Evolutionary conservation across 2,113 vertebrate species (phyloP).

Genomic region (Acinonyx jubatus): DNA sequence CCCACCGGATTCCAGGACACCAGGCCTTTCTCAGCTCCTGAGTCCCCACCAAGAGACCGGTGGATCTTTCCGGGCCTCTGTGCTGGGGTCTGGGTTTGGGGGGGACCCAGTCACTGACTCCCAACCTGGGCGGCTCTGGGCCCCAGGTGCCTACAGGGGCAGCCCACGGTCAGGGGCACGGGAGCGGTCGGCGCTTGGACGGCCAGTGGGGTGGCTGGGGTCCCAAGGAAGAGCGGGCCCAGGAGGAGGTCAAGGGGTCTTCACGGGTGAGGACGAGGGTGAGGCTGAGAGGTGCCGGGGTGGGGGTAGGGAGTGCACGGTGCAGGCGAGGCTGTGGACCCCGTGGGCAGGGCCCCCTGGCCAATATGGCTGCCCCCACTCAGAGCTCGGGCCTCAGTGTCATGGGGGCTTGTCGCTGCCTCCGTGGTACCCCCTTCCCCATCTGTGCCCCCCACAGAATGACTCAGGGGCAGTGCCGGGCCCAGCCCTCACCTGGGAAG

Average conservation of each 20-base stretch:
- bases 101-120: not conserved
- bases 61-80: fast-evolving
- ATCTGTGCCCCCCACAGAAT: too few species aligned
- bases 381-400: fast-evolving
- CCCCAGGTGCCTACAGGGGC: not conserved
- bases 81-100: too few species aligned
- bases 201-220: not conserved
- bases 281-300: not conserved
- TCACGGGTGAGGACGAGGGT: too few species aligned
- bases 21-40: not conserved
- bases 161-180: fast-evolving
- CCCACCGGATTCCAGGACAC: too few species aligned
- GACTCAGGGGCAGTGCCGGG: not conserved
- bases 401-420: fast-evolving
- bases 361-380: not conserved
- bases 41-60: not conserved
- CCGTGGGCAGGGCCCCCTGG: too few species aligned
- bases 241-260: not conserved
- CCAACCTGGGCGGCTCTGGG: not conserved
- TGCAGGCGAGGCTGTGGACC: fast-evolving
- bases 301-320: fast-evolving
- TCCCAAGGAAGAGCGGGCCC: not conserved
- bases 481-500: fast-evolving
- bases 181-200: fast-evolving
- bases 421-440: too few species aligned